Base-by-base conservation (phyloP, 2,113 vertebrate species). In the Camarhynchus parvulus region DNA sequence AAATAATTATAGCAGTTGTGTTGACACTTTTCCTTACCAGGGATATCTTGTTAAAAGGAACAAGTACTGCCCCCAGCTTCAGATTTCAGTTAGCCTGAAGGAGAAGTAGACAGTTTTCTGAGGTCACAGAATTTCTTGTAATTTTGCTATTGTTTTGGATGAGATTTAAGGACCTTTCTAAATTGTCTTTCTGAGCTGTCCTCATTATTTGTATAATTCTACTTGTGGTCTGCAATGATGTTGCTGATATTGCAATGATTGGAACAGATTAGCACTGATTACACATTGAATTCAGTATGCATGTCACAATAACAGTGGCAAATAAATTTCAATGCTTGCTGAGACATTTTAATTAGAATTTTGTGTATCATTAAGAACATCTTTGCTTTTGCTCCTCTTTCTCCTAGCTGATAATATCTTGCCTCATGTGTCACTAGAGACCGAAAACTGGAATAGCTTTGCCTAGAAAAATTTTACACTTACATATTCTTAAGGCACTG, bases 301-400 rank as follows among this genome's bases (percentile, higher is more conserved):
- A 5, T 63, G 73, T 46, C 53, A 84, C 84, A 88, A 15, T 91
- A 87, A 64, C 87, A 90, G 75, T 19, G 42, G 62, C 58, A 95
- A 94, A 91, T 78, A 94, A 64, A 91, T 90, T 94, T 94, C 74
- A 80, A 1, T 83, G 68, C 61, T 84, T 90, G 49, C 59, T 53
- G 75, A 91, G 77, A 83, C 27, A 56, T 94, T 89, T 90, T 70
- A 92, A 94, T 95, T 89, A 77, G n/a, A 76, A 64, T 83, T 74
- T 94, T 94, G 8, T 64, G 67, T 83, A 75, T 74, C 61, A 56
- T 67, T 93, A 93, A 47, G 73, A 83, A 24, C 10, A 56, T 47
- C 23, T 82, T 67, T 72, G 35, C 37, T 58, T 56, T 74, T 88
- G 53, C 49, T 84, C 16, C 31, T 83, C 52, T 63, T 88, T 50